Conservation (phyloP, 2,888 invertebrate species). For the Gymnocheta viridis region DNA sequence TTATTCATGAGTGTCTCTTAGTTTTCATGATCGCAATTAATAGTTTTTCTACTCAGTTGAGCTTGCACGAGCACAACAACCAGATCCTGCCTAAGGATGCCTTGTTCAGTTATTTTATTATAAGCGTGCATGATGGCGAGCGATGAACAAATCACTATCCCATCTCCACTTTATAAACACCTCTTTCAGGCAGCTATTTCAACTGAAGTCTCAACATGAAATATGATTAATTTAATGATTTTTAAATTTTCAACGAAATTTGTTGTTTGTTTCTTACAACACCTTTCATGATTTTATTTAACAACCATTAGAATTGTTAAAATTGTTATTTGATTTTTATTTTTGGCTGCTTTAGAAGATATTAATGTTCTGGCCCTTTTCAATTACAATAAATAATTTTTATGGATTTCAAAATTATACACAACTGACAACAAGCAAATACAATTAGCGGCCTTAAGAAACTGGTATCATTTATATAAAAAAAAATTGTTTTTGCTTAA, state of each 20-base stretch:
- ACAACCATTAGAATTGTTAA: not conserved
- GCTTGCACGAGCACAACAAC: no score
- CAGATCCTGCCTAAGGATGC: no score
- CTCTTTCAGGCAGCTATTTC: not conserved
- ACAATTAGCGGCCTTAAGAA: not conserved
- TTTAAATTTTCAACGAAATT: not conserved
- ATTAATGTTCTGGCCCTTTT: constrained; percentile 7
- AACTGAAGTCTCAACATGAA: not conserved
- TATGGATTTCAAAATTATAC: not conserved
- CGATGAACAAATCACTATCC: no score
- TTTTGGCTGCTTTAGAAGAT: not conserved
- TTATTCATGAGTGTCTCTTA: no score
- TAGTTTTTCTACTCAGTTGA: no score
- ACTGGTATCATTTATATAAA: not conserved
- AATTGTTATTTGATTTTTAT: not conserved
- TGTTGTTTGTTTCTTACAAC: not conserved
- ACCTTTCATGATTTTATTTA: not conserved
- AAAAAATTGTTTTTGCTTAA: not conserved
- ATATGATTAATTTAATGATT: not conserved
- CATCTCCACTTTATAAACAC: no score
- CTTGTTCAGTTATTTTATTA: no score
- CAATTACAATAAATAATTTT: constrained; percentile 4
- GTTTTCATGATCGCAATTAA: no score
- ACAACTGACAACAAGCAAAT: constrained; percentile 12
- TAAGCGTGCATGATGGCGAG: no score